Evolutionary conservation across 2,113 vertebrate genomes (phyloP).

Genomic region (Sapayoa aenigma): DNA sequence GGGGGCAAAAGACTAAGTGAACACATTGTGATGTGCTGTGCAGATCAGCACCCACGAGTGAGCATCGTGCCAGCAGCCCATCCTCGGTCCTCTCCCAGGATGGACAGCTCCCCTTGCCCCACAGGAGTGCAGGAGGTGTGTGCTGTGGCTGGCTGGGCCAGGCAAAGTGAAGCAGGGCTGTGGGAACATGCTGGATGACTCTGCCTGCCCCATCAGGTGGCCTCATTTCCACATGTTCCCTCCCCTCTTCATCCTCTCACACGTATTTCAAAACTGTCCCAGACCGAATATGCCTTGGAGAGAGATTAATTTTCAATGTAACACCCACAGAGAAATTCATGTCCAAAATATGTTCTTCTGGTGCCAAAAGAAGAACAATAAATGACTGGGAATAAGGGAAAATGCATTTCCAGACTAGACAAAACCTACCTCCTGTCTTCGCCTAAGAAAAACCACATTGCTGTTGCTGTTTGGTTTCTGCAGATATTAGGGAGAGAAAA

Average conservation of each 20-base stretch:
- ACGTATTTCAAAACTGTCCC: conserved; percentile 18
- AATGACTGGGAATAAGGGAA: conserved; percentile 26
- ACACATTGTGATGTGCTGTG: fast-evolving
- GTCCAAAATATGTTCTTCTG: conserved; percentile 53
- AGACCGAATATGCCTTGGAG: conserved; percentile 6
- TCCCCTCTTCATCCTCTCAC: not conserved
- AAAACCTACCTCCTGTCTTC: conserved; percentile 28
- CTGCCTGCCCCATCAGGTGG: not conserved
- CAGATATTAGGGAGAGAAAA: not conserved
- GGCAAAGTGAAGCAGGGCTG: not conserved
- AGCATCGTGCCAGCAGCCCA: fast-evolving
- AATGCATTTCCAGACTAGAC: conserved; percentile 44
- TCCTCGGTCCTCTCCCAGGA: fast-evolving
- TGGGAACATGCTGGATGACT: not conserved
- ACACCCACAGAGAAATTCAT: conserved; percentile 61
- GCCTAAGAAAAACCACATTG: conserved; percentile 23
- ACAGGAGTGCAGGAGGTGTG: fast-evolving
- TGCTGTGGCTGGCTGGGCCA: fast-evolving
- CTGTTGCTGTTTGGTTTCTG: not conserved
- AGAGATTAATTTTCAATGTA: conserved; percentile 53
- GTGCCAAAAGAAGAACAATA: conserved; percentile 64
- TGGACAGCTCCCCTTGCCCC: not conserved
- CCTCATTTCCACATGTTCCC: not conserved
- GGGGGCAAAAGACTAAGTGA: fast-evolving
- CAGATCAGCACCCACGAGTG: fast-evolving